Percentiles rank a stretch among this genome's conserved stretches.
Evolutionary conservation across 1,140 invertebrate species (phyloP).

Genomic region (Galleria mellonella): DNA sequence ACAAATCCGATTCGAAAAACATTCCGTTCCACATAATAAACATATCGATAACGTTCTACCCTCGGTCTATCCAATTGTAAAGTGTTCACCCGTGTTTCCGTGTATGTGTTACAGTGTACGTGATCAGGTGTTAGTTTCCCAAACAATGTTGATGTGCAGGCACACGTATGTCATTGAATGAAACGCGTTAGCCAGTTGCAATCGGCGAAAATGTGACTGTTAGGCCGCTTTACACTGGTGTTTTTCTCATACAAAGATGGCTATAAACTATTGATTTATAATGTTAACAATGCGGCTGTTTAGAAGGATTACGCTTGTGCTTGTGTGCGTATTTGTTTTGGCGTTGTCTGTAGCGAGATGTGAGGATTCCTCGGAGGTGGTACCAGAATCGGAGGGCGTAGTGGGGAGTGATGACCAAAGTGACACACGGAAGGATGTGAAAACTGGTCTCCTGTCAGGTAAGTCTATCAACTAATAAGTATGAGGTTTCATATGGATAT

Average conservation of each 20-base stretch:
- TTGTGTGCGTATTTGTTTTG: slow-evolving; percentile 47
- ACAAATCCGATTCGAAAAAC: slow-evolving; percentile 24
- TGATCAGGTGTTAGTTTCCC: slow-evolving; percentile 10
- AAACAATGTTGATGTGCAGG: slow-evolving; percentile 25
- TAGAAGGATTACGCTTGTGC: slow-evolving; percentile 50
- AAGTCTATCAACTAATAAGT: slow-evolving; percentile 1
- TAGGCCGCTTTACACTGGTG: slow-evolving; percentile 25
- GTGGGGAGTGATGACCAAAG: slow-evolving; percentile 26
- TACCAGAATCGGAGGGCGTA: slow-evolving; percentile 10
- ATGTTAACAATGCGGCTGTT: slow-evolving; percentile 59
- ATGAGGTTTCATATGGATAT: not conserved
- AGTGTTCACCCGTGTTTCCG: slow-evolving; percentile 10
- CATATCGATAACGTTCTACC: not conserved
- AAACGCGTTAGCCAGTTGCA: slow-evolving; percentile 31
- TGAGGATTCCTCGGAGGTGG: slow-evolving; percentile 25
- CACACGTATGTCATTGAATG: slow-evolving; percentile 36
- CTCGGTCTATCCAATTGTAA: slow-evolving; percentile 1
- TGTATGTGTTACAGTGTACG: slow-evolving; percentile 10
- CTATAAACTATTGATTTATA: slow-evolving; percentile 27
- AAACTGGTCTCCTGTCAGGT: slow-evolving; percentile 43
- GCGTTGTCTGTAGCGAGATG: slow-evolving; percentile 33
- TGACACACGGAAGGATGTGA: slow-evolving; percentile 30
- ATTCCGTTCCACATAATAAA: slow-evolving; percentile 6
- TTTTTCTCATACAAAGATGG: slow-evolving; percentile 43
- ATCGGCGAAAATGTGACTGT: slow-evolving; percentile 65